phyloP scores from a whole-genome alignment of 2,113 vertebrate genomes.

The Petroica traversi region DNA sequence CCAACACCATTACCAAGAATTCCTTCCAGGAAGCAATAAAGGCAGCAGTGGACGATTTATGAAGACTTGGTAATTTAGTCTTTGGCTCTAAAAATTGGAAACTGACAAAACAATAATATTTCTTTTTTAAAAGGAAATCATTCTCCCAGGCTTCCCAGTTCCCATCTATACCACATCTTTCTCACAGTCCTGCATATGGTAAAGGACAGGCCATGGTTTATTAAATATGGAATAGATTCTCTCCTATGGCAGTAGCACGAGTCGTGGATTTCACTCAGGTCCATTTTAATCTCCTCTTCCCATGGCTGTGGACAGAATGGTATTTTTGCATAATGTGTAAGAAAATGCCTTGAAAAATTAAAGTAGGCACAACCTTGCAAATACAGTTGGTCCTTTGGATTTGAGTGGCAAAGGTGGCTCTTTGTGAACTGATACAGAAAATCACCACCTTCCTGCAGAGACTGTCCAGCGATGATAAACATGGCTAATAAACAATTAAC shows the following conservation, averaged over 20 bases:
- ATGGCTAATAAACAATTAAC: not conserved
- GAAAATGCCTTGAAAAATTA: not conserved
- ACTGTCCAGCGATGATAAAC: not conserved
- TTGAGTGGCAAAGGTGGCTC: rapidly evolving
- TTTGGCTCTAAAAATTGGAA: constrained; percentile 21
- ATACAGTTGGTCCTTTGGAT: not conserved
- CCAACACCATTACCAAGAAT: constrained; percentile 12
- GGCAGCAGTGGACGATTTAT: constrained; percentile 24
- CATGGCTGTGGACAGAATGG: not conserved
- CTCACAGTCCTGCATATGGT: not conserved
- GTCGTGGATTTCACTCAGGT: not conserved
- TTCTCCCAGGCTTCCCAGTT: constrained; percentile 13
- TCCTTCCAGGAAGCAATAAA: constrained; percentile 52
- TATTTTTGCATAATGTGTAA: not conserved
- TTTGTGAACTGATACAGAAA: not conserved
- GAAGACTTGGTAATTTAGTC: not conserved
- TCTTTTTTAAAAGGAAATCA: not conserved
- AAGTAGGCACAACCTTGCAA: not conserved
- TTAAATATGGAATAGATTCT: not conserved
- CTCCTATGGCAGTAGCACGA: not conserved
- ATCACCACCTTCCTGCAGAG: not conserved
- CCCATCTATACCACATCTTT: constrained; percentile 8
- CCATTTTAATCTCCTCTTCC: not conserved
- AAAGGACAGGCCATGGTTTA: not conserved
- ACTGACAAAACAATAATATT: constrained; percentile 39